Evolutionary conservation across 2,797 vertebrate genomes (phyloP), one percentile per base, ranked within the genome.

Genomic region (Mallotus villosus): DNA sequence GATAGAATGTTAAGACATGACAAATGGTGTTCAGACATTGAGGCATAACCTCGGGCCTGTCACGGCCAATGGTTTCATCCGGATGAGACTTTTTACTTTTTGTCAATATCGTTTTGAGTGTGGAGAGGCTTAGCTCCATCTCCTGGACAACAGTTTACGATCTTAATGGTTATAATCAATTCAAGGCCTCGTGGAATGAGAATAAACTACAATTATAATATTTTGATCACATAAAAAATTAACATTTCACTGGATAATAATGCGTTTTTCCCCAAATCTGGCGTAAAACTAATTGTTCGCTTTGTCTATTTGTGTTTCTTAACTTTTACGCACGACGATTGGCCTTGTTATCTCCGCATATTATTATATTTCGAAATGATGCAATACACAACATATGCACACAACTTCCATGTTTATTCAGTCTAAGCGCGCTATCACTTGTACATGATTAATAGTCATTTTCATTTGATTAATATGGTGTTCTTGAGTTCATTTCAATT

Each of bases 81-180:
- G 57, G 57, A 60, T 25, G 11, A 5, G 57, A 22, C 27, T 19
- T 65, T 32, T 62, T 46, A 59, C 57, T 70, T 67, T 66, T n/a
- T 61, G 11, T 76, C 63, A 59, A 69, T 49, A 32, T 24, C 59
- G 22, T 41, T 17, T 55, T 55, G 24, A 5, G 34, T 55, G 24
- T n/a, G 22, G 51, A 57, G 58, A 63, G n/a, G 24, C 32, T 71
- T 77, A 74, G 76, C 78, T 77, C 78, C 75, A 83, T 72, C 78
- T 79, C 55, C 73, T 81, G 75, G 78, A 68, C 58, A 69, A 24
- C 34, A 41, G 37, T 68, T 24, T 66, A 5, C 22, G 9, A 53
- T 67, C 24, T 19, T 51, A 3, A 67, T 29, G 7, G 51, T 53
- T 3, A 19, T 67, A 53, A 29, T 25, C 55, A 21, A 58, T 24